Percentiles rank a stretch among this genome's conserved stretches.
Conservation (phyloP, 2,888 invertebrate species). For the Hypolimnas misippus region DNA sequence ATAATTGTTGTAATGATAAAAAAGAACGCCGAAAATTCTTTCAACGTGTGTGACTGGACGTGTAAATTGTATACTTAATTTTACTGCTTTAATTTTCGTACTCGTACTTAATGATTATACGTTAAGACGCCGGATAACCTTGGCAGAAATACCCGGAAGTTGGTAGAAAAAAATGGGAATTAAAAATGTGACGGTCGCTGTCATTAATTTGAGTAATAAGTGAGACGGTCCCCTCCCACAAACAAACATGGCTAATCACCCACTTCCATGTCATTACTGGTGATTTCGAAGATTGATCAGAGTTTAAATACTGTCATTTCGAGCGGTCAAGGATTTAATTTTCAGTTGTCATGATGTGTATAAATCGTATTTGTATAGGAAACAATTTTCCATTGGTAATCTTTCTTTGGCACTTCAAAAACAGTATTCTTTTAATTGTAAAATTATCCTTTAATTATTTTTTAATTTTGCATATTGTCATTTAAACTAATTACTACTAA, state of each 20-base stretch:
- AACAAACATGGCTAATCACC: slow-evolving; percentile 37
- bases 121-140: slow-evolving; percentile 24
- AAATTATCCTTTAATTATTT: too few species aligned
- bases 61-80: slow-evolving; percentile 29
- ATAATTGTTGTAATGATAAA: slow-evolving; percentile 32
- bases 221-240: slow-evolving; percentile 32
- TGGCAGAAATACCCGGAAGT: slow-evolving; percentile 28
- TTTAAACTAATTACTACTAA: too few species aligned
- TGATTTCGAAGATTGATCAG: slow-evolving; percentile 21
- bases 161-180: slow-evolving; percentile 21
- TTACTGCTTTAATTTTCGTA: slow-evolving; percentile 26
- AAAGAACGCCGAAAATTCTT: slow-evolving; percentile 22
- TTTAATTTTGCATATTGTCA: too few species aligned
- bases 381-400: not conserved
- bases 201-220: slow-evolving; percentile 37
- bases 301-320: not conserved
- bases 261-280: slow-evolving; percentile 27
- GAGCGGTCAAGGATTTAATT: slow-evolving; percentile 5
- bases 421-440: too few species aligned
- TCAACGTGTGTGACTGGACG: slow-evolving; percentile 15
- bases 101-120: slow-evolving; percentile 13
- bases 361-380: not conserved
- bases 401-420: not conserved
- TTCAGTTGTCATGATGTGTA: not conserved
- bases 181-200: slow-evolving; percentile 16